Percentiles rank a stretch among this genome's conserved stretches.
Conservation (phyloP, 2,113 vertebrate genomes). For the Ictalurus punctatus region DNA sequence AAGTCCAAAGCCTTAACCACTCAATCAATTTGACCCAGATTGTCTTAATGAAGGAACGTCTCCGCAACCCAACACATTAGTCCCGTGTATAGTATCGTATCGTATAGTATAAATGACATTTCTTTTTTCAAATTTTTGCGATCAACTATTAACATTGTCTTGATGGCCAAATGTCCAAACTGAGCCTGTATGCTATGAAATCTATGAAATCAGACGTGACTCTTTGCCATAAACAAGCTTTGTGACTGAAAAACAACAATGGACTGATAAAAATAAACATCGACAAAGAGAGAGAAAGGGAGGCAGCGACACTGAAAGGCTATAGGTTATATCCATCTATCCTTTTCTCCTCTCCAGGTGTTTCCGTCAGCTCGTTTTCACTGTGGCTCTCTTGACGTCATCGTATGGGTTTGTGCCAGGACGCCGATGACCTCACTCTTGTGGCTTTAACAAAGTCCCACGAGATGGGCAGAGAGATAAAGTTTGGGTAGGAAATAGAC, state of each 20-base stretch:
- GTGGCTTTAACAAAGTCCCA: conserved; percentile 20
- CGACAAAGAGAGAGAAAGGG: conserved; percentile 10
- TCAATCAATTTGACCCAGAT: background rate
- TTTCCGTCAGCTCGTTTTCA: conserved; percentile 65
- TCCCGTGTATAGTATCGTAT: background rate
- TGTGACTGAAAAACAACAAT: conserved; percentile 46
- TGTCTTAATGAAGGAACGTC: background rate
- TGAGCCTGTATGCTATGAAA: background rate
- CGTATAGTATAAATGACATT: background rate
- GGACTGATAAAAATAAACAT: conserved; percentile 23
- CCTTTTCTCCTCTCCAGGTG: conserved; percentile 63
- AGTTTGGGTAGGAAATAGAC: background rate
- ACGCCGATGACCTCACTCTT: conserved; percentile 50
- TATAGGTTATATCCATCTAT: conserved; percentile 46
- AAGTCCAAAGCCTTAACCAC: too few species aligned
- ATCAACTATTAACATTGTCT: background rate
- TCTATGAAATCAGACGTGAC: background rate
- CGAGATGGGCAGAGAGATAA: conserved; percentile 39
- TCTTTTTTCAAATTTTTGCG: background rate
- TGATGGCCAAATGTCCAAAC: background rate
- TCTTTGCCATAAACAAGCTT: background rate
- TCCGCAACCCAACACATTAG: background rate
- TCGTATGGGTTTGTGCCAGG: conserved; percentile 39
- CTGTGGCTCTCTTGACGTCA: conserved; percentile 56
- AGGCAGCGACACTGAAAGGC: conserved; percentile 29